Conservation (phyloP, 37 sponge, comb jelly and placozoan genomes). For the Bolinopsis microptera region DNA sequence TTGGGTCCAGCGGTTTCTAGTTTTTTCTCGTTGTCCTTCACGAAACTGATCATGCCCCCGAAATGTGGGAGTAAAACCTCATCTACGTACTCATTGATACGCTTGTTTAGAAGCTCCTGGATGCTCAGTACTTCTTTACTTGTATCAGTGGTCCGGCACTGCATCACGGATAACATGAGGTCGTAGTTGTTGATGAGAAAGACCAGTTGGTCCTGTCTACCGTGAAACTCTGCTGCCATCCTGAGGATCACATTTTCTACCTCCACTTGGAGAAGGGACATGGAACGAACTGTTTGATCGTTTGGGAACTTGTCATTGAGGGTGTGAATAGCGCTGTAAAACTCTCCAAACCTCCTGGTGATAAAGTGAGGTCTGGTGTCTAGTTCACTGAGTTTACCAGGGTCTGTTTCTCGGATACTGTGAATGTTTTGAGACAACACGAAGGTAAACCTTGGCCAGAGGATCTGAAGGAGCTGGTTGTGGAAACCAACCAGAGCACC, state of each 20-base stretch:
- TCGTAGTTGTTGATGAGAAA: conserved; percentile 99
- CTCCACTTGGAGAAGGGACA: conserved; percentile 85
- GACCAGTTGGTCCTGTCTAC: conserved; percentile 90
- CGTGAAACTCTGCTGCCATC: conserved; percentile 95
- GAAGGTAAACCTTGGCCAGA: conserved; percentile 90
- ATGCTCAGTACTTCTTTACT: conserved; percentile 85
- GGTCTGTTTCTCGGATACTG: conserved; percentile 86
- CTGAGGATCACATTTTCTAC: conserved; percentile 92
- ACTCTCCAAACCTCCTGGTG: conserved; percentile 96
- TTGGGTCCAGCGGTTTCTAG: conserved; percentile 68
- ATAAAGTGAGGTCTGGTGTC: conserved; percentile 97
- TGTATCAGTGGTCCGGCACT: conserved; percentile 79
- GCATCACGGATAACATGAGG: conserved; percentile 88
- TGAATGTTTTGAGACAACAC: conserved; percentile 82
- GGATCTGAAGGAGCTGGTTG: conserved; percentile 71
- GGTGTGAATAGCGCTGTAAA: conserved; percentile 88
- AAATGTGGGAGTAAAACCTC: conserved; percentile 93
- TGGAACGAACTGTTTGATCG: conserved; percentile 76
- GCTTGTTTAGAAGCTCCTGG: conserved; percentile 80
- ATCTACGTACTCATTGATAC: conserved; percentile 93
- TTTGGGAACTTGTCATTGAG: conserved; percentile 89
- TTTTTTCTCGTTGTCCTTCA: conserved; percentile 84
- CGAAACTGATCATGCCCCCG: conserved; percentile 93
- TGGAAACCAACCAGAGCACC: conserved; percentile 66
- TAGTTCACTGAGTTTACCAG: conserved; percentile 79